These are phyloP conservation scores for Sinhomidia bicolor DNA, from an alignment of 2,888 invertebrate species.

Conservation along the genomic window DNA sequence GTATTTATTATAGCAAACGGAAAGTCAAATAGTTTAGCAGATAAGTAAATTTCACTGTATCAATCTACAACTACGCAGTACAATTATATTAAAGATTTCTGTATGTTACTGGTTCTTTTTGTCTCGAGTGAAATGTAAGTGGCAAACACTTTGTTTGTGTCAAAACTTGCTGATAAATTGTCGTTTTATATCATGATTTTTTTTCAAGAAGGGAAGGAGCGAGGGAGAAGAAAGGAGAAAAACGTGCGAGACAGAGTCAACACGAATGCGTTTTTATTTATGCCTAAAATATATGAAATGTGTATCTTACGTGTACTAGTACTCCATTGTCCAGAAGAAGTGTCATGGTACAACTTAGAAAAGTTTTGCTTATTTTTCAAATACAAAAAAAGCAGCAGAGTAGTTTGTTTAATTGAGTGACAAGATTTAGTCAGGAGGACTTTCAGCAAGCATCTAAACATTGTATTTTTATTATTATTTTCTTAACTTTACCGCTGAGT, in stretches of 20 bases:
- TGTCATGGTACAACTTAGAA: not conserved
- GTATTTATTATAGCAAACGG: not conserved
- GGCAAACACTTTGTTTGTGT: conserved; percentile 72
- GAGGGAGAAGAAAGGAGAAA: not conserved
- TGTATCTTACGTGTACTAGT: not conserved
- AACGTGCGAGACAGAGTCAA: not conserved
- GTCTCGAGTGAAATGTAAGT: conserved; percentile 51
- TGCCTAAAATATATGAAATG: no score
- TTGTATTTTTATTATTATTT: not conserved
- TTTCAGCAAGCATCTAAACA: not conserved
- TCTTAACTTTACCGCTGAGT: not conserved
- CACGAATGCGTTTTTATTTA: not conserved
- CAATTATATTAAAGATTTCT: not conserved
- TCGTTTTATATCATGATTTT: conserved; percentile 51
- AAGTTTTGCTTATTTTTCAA: not conserved
- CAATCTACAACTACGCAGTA: not conserved
- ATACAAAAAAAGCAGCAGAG: not conserved
- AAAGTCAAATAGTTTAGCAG: not conserved
- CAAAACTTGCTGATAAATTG: conserved; percentile 70
- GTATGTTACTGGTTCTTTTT: conserved; percentile 3
- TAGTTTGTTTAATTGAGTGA: conserved; percentile 9
- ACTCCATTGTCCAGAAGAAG: conserved; percentile 3
- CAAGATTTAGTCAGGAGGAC: conserved; percentile 6
- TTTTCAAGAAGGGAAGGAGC: not conserved
- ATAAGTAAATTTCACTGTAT: not conserved